Evolutionary conservation across 1,140 invertebrate species (phyloP), one percentile per base, ranked within the genome.

Genomic region (Hyphantria cunea): DNA sequence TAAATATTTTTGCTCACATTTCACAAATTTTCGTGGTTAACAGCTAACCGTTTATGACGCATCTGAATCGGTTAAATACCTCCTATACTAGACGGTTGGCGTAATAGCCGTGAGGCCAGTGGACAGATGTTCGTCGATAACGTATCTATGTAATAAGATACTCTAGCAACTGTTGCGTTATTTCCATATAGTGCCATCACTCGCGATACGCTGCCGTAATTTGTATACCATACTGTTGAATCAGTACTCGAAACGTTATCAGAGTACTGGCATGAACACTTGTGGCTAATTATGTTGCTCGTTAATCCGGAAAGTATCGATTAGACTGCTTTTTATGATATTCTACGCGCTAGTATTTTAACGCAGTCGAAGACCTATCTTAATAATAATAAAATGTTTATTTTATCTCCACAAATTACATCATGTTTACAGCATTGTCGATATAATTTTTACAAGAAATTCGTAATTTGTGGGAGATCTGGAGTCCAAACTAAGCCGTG

Each of bases 251-350:
- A 64, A 47, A 55, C 37, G 14, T 64, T 47, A 64, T 64, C 53
- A 56, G 49, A 56, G 47, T 56, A 12, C 31, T 47, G 48, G 34
- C 34, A 52, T 32, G 41, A 4, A 14, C 12, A 25, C 31, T 15
- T 45, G 31, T 32, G 41, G 14, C 25, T 58, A 66, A 77, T 80
- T 78, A 77, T 51, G 61, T 34, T 37, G 17, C 10, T 45, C 33
- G 55, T 59, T 64, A 59, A 41, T 64, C 32, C 48, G 48, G 17
- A 60, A 51, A 50, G 34, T 60, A 42, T 60, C 42, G 56, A 60
- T 51, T 60, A 44, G 32, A 49, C 0, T 39, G 7, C 45, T 10
- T n/a, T n/a, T 12, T 56, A 45, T 56, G 32, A 31, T 6, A 0
- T 6, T 25, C 17, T 25, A 25, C 5, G 5, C 17, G 5, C 5